Evolutionary conservation across 2,113 vertebrate genomes (phyloP), one percentile per base, ranked within the genome.

Genomic region (Thamnaconus septentrionalis): DNA sequence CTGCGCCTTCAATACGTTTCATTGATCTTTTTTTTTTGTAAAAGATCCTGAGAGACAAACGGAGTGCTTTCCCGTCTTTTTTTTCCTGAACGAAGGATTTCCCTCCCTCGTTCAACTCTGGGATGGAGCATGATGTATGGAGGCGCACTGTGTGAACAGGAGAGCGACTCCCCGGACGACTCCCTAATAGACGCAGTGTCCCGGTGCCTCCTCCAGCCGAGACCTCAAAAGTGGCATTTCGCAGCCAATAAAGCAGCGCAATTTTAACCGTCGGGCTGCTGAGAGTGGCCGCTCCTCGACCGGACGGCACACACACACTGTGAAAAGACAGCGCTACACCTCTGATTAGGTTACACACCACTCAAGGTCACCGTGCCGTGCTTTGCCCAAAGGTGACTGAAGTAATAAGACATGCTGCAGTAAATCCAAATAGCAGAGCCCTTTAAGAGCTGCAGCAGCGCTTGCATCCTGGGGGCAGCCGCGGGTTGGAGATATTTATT

Each of bases 311-410:
- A 45, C 46, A 45, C 58, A 8, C 61, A 12, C 54, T 56, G 59
- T 53, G 44, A 54, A 59, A 66, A 31, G 18, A 62, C 55, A 47
- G 53, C 56, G 46, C 52, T 6, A 3, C n/a, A 44, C 46, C 56
- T 59, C 52, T 67, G 71, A 65, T 61, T 56, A 68, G 76, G 67
- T 63, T 62, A 55, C 60, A 64, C 10, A 41, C 50, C 1, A 40
- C 71, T 80, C 80, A 89, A 85, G 86, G 84, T 87, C 81, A 81
- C 46, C 43, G 64, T 71, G 67, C 47, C 43, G 66, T 4, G 56
- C 42, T 7, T 42, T 54, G 40, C 57, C 51, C 58, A 54, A 49
- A 63, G 64, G 64, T 58, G 56, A 70, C 45, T 11, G 78, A 42
- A 75, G 65, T 78, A 65, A 73, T 71, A 73, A 87, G 68, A 72